Conservation (phyloP, 2,888 invertebrate species). For the Dasysyrphus albostriatus region DNA sequence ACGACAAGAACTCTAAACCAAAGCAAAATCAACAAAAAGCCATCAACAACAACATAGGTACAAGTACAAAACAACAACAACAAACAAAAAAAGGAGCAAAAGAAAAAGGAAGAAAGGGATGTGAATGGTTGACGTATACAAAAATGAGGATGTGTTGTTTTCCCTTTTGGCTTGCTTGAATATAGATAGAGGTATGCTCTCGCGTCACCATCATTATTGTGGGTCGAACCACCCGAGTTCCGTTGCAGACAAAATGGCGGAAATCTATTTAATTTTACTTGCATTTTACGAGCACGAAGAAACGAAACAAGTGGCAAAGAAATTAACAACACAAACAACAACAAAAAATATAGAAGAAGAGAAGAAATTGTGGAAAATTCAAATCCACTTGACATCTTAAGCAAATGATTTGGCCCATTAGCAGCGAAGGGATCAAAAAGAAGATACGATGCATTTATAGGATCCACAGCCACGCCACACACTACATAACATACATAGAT, state of each 20-base stretch:
- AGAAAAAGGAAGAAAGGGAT: conserved; percentile 72
- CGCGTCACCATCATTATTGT: conserved; percentile 68
- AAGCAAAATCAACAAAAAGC: conserved; percentile 53
- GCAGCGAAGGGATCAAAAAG: conserved; percentile 60
- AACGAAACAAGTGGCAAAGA: conserved; percentile 52
- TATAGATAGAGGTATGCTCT: conserved; percentile 23
- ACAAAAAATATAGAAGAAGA: neutral
- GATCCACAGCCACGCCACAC: neutral
- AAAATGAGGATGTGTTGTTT: conserved; percentile 67
- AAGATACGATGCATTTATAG: conserved; percentile 32
- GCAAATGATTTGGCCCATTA: conserved; percentile 76
- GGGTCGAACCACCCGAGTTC: conserved; percentile 62
- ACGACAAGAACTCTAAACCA: conserved; percentile 59
- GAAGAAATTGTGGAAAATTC: conserved; percentile 40
- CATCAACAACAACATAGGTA: conserved; percentile 10
- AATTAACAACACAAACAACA: conserved; percentile 16
- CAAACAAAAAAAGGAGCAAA: conserved; percentile 32
- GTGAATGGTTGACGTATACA: conserved; percentile 70
- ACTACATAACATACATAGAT: conserved; percentile 21
- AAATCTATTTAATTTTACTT: conserved; percentile 62
- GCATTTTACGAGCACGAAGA: neutral
- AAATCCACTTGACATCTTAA: conserved; percentile 75
- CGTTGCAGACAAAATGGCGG: conserved; percentile 70
- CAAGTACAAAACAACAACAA: conserved; percentile 34
- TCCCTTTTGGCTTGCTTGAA: conserved; percentile 41